Percentiles rank a stretch among this genome's conserved stretches.
These are phyloP conservation scores for Hiodon alosoides DNA, from an alignment of 2,113 vertebrate genomes.

Conservation along the genomic window DNA sequence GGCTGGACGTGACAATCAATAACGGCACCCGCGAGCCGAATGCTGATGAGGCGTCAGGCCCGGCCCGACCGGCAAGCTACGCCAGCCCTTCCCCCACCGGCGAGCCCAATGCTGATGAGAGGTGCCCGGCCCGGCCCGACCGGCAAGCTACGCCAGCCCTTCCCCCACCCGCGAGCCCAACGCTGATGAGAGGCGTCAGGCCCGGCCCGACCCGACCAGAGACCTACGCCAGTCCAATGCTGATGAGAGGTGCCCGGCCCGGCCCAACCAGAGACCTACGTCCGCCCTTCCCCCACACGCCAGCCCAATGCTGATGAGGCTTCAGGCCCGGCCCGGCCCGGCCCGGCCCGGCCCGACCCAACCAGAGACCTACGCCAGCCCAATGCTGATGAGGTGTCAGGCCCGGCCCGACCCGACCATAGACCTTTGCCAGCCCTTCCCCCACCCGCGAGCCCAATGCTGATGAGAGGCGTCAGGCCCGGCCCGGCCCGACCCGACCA, in stretches of 20 bases:
- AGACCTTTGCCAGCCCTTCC: not conserved
- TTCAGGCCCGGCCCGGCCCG: not conserved
- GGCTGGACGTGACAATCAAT: constrained; percentile 51
- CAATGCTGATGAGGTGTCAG: constrained; percentile 43
- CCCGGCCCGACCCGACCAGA: constrained; percentile 1
- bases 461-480: constrained; percentile 16
- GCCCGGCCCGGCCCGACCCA: constrained; percentile 7
- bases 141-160: too few relatives aligned
- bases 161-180: constrained; percentile 33
- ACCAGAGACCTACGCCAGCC: constrained; percentile 6
- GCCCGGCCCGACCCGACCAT: not conserved
- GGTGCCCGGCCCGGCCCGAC: not conserved
- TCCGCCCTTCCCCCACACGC: not conserved
- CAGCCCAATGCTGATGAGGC: not conserved
- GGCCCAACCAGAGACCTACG: not conserved
- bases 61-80: not conserved
- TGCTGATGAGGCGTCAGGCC: constrained; percentile 39
- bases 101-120: too few relatives aligned
- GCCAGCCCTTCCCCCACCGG: not conserved
- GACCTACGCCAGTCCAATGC: not conserved
- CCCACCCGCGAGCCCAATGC: constrained; percentile 34
- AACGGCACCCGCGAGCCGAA: constrained; percentile 33
- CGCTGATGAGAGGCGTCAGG: constrained; percentile 38
- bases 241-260: not conserved
- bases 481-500: constrained; percentile 3